A percentile compares a stretch with the other conserved stretches of the same genome.
phyloP scores from a whole-genome alignment of 37 sponge, comb jelly and placozoan genomes.

The Crambe crambe region DNA sequence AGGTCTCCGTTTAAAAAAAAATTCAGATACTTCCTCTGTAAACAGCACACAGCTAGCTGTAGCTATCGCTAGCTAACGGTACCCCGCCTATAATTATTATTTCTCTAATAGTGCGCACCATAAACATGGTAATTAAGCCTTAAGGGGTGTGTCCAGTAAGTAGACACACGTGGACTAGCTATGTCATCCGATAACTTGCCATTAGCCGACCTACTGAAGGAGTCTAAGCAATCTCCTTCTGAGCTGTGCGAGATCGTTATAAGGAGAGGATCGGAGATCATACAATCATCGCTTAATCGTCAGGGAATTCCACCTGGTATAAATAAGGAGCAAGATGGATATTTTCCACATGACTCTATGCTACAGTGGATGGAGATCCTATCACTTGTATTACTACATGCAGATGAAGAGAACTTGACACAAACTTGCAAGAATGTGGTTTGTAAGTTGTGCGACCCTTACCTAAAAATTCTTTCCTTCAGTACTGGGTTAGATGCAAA shows the following conservation, averaged over 20 bases:
- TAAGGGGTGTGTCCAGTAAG: background rate
- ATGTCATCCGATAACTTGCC: background rate
- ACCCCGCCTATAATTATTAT: too few species aligned
- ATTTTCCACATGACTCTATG: background rate
- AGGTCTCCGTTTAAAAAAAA: too few species aligned
- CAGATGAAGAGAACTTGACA: background rate
- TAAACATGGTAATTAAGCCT: background rate
- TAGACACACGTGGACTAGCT: too few species aligned
- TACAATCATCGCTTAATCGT: background rate
- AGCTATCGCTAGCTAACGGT: too few species aligned
- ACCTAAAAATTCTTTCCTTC: background rate
- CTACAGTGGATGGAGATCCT: background rate
- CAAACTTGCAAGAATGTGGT: slow-evolving; percentile 4
- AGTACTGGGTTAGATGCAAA: background rate
- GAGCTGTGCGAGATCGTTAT: background rate
- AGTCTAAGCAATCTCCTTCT: background rate
- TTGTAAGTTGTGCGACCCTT: slow-evolving; percentile 5
- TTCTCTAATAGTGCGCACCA: background rate
- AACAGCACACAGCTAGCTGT: too few species aligned
- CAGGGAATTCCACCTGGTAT: background rate
- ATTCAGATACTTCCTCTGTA: too few species aligned
- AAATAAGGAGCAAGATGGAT: background rate
- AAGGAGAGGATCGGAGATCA: background rate
- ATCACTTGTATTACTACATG: background rate
- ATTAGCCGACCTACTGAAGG: slow-evolving; percentile 4